Conservation (phyloP, 2,797 vertebrate species). For the Apogon hyalosoma region DNA sequence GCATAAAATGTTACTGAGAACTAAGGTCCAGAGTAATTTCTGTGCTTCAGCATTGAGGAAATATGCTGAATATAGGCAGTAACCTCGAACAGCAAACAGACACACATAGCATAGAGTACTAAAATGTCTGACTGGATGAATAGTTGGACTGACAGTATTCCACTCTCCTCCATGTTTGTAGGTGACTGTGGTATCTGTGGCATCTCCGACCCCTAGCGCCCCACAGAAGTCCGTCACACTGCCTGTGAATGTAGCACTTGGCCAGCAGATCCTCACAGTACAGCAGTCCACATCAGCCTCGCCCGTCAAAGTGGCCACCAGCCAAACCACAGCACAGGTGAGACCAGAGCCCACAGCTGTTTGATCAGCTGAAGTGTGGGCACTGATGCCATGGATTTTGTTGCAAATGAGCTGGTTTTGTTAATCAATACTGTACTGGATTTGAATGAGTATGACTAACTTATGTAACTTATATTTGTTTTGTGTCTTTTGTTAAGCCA, state of each 20-base stretch:
- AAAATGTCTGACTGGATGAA: background rate
- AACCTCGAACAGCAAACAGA: no score
- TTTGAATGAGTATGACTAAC: no score
- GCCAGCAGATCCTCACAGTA: conserved; percentile 91
- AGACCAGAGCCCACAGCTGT: conserved; percentile 1
- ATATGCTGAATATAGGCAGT: no score
- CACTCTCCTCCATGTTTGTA: conserved; percentile 39
- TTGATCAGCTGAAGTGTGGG: background rate
- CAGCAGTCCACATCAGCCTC: conserved; percentile 88
- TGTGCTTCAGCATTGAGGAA: no score
- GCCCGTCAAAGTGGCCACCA: conserved; percentile 88
- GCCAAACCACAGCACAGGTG: conserved; percentile 86
- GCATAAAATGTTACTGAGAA: no score
- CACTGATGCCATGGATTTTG: background rate
- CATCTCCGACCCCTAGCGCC: conserved; percentile 87
- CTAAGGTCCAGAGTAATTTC: no score
- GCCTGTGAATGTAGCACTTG: conserved; percentile 89
- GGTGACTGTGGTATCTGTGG: conserved; percentile 92
- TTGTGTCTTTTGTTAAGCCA: no score
- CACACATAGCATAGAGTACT: no score
- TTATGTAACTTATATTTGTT: no score
- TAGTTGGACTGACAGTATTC: background rate
- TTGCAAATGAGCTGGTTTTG: background rate
- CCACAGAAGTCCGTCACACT: conserved; percentile 90
- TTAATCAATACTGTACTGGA: no score